Conservation (phyloP, 2,888 invertebrate genomes). For the Phalangium opilio region DNA sequence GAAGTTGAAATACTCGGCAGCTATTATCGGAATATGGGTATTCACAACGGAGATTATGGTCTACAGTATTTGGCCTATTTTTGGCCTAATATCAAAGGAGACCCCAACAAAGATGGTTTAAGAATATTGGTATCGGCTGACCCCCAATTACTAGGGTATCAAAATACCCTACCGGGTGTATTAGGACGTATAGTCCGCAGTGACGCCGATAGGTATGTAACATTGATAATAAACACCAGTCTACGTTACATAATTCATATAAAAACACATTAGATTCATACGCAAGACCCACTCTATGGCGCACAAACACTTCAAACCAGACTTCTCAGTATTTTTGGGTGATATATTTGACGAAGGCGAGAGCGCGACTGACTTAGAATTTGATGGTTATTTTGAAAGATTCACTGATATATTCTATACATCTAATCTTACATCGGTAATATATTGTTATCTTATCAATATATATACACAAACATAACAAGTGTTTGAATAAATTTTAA, state of each 20-base stretch:
- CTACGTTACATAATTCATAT: too few species aligned
- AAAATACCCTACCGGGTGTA: conserved; percentile 48
- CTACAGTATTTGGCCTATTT: too few species aligned
- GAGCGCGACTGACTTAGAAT: conserved; percentile 51
- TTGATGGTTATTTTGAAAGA: conserved; percentile 54
- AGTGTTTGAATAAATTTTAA: conserved; percentile 4
- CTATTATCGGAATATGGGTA: too few species aligned
- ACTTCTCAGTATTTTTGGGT: conserved; percentile 75
- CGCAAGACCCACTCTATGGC: conserved; percentile 59
- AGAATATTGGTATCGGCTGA: too few species aligned
- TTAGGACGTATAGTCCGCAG: conserved; percentile 53
- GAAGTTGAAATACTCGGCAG: too few species aligned
- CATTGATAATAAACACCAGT: too few species aligned
- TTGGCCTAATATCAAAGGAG: too few species aligned
- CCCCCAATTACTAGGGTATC: conserved; percentile 76
- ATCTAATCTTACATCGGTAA: conserved; percentile 1
- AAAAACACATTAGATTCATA: conserved; percentile 71
- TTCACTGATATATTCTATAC: conserved; percentile 47
- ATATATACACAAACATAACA: neutral
- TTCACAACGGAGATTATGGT: too few species aligned
- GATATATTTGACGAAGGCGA: conserved; percentile 93
- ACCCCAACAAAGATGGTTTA: too few species aligned
- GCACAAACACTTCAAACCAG: conserved; percentile 52
- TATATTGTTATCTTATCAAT: neutral
- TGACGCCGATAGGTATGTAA: conserved; percentile 69